Percentiles rank a stretch among this genome's conserved stretches.
These are phyloP conservation scores for Ciconia stormi DNA, from an alignment of 2,113 vertebrate species.

Conservation along the genomic window DNA sequence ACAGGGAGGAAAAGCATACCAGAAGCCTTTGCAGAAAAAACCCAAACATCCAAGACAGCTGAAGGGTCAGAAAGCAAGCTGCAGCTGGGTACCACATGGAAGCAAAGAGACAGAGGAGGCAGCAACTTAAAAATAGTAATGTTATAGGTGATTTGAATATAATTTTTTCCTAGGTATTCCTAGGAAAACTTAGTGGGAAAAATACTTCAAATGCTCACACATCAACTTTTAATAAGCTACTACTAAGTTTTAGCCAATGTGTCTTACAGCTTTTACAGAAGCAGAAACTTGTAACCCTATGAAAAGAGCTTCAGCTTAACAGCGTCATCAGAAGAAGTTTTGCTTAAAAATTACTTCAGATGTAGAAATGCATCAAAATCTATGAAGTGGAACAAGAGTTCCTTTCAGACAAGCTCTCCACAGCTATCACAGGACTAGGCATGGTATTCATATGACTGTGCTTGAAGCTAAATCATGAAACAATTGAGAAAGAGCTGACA, in stretches of 20 bases:
- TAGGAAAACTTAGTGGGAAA: neutral
- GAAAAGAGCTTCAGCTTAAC: neutral
- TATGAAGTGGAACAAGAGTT: conserved; percentile 4
- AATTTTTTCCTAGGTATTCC: neutral
- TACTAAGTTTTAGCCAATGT: neutral
- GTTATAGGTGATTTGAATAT: neutral
- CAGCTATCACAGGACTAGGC: conserved; percentile 35
- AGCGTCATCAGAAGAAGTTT: neutral
- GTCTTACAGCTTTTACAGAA: neutral
- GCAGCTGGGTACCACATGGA: neutral
- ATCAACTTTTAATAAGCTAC: neutral
- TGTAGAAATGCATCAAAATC: neutral
- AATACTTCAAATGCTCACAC: neutral
- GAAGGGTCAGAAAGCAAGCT: neutral
- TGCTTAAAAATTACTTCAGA: conserved; percentile 4
- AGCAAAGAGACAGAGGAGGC: neutral
- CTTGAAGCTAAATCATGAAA: neutral
- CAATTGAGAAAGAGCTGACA: neutral
- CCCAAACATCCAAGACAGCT: neutral
- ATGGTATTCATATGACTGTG: conserved; percentile 42
- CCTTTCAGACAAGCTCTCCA: conserved; percentile 26
- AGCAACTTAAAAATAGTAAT: neutral
- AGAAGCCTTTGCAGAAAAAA: neutral
- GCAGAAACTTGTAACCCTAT: neutral
- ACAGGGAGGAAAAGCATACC: neutral